Conservation (phyloP, 2,888 invertebrate species). For the Sisyra nigra region DNA sequence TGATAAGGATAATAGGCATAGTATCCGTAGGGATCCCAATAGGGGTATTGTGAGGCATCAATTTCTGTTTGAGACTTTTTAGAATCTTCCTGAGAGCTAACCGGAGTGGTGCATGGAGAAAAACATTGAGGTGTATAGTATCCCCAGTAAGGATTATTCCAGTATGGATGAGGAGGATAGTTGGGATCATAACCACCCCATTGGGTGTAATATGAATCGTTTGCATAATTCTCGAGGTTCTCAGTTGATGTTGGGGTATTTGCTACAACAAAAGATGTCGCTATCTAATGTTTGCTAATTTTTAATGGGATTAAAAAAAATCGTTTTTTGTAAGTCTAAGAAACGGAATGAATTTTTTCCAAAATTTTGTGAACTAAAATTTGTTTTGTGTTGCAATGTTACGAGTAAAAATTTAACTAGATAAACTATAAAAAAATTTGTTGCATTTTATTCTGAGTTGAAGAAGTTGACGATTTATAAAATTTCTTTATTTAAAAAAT, state of each 20-base stretch:
- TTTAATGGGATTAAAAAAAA: neutral
- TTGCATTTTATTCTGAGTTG: too few relatives aligned
- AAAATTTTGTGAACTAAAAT: neutral
- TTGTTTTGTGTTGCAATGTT: neutral
- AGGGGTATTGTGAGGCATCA: conserved; percentile 18
- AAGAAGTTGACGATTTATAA: too few relatives aligned
- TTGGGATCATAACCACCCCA: conserved; percentile 19
- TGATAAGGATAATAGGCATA: conserved; percentile 13
- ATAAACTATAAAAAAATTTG: too few relatives aligned
- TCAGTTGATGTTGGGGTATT: conserved; percentile 22
- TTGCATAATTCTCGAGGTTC: conserved; percentile 19
- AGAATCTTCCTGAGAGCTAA: neutral
- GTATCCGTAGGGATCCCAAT: conserved; percentile 22
- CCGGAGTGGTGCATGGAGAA: conserved; percentile 4
- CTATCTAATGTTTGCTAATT: conserved; percentile 7
- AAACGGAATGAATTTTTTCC: neutral
- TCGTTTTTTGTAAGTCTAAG: neutral
- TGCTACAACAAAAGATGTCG: conserved; percentile 24
- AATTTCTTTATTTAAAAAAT: too few relatives aligned
- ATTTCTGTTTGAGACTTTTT: conserved; percentile 2
- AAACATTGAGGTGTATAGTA: conserved; percentile 16
- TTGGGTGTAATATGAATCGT: conserved; percentile 20
- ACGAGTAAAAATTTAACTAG: neutral
- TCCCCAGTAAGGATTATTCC: conserved; percentile 17
- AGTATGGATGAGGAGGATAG: conserved; percentile 19